Conservation (phyloP, 92 coral and sea anemone species). For the Porites rus region DNA sequence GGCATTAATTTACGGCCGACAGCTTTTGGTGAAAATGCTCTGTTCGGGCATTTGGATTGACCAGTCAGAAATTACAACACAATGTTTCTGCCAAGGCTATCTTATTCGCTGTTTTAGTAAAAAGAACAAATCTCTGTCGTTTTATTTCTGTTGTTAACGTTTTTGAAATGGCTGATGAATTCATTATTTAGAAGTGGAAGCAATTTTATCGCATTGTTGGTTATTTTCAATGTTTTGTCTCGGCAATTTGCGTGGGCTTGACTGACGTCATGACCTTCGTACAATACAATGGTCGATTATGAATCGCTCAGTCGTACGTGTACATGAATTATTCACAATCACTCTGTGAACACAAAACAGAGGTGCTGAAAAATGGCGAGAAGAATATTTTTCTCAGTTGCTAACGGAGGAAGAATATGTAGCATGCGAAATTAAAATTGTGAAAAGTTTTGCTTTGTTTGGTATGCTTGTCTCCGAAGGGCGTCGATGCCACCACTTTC, state of each 20-base stretch:
- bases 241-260: conserved; percentile 43
- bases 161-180: conserved; percentile 12
- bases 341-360: conserved; percentile 30
- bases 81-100: conserved; percentile 19
- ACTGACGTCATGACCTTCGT: conserved; percentile 40
- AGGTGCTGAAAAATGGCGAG: conserved; percentile 30
- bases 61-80: not conserved
- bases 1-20: conserved; percentile 41
- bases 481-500: not conserved
- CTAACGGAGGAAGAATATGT: conserved; percentile 5
- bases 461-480: not conserved
- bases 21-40: conserved; percentile 20
- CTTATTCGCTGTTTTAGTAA: not conserved
- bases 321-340: conserved; percentile 67
- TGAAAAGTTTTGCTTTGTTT: not conserved
- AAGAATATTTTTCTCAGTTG: conserved; percentile 13
- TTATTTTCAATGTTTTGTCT: conserved; percentile 42
- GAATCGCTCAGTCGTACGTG: conserved; percentile 60
- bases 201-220: conserved; percentile 32
- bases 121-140: not conserved
- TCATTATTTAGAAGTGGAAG: conserved; percentile 22
- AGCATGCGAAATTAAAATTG: not conserved
- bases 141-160: not conserved
- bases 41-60: not conserved
- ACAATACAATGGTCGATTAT: conserved; percentile 55